These are phyloP conservation scores for Brienomyrus longianalis DNA, from an alignment of 2,113 vertebrate species.

Conservation along the genomic window DNA sequence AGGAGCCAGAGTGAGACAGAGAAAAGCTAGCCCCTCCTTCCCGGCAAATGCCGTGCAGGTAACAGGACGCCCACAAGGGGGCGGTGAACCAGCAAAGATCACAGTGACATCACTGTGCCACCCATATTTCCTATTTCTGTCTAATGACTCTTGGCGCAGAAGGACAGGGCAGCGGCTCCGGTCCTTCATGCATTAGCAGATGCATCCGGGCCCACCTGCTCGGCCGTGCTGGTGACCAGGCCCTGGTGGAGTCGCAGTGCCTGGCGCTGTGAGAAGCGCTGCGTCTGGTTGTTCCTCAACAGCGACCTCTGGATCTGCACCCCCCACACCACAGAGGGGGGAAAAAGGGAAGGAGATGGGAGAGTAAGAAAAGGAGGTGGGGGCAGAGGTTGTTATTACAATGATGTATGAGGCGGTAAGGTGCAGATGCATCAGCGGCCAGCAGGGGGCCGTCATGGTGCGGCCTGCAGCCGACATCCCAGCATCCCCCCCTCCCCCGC, in stretches of 20 bases:
- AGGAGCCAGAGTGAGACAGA: not conserved
- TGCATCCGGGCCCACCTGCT: constrained; percentile 59
- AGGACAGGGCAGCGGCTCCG: not conserved
- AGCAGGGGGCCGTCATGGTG: not conserved
- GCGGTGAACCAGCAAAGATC: not conserved
- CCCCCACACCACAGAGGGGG: not conserved
- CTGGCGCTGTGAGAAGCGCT: constrained; percentile 79
- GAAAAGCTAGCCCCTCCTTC: not conserved
- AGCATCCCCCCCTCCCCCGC: constrained; percentile 13
- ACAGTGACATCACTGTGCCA: not conserved
- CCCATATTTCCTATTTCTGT: not conserved
- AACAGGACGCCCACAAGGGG: not conserved
- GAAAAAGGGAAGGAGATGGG: not conserved
- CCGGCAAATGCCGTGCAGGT: not conserved
- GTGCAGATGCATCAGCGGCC: not conserved
- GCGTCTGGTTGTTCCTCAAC: constrained; percentile 82
- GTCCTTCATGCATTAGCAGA: not conserved
- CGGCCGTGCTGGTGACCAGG: constrained; percentile 80
- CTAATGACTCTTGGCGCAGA: not conserved
- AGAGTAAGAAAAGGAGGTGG: not conserved
- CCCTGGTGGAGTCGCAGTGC: constrained; percentile 85
- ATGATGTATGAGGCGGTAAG: not conserved
- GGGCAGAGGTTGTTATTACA: not conserved
- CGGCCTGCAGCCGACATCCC: not conserved
- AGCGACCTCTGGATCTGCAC: constrained; percentile 78